Base-by-base conservation (phyloP, 2,113 vertebrate species). In the Dolichallabes microphthalmus region DNA sequence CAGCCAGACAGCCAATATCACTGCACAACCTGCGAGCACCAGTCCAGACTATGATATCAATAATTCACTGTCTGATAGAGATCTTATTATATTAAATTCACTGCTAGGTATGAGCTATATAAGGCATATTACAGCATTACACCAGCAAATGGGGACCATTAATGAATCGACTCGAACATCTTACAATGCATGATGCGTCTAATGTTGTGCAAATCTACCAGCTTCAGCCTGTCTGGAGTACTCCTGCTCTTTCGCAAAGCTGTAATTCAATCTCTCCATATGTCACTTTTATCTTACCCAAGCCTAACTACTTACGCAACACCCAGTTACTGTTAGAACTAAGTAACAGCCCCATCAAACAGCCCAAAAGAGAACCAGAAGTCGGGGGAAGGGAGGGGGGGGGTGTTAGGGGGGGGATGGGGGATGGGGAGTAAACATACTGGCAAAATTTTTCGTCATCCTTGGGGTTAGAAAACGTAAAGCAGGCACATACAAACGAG, bases 11-110 rank as follows among this genome's bases (percentile, higher is more conserved):
- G 45, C 82, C 87, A 82, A 86, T 82, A 86, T 77, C 79, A 81
- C 66, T 60, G 66, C 86, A 88, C 73, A 88, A 53, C 55, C 77
- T 82, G 88, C 78, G 68, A 75, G 73, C 30, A 76, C 64, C 78
- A 85, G 82, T 83, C 75, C 76, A 77, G 50, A 84, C 82, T 63
- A 53, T 73, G 60, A 84, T 53, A 88, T 88, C 87, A 88, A 86
- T 85, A 88, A 83, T 86, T 83, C 45, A 83, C 82, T 66, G 80
- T 57, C 78, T 82, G 74, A 85, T 75, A 69, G 61, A 74, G n/a
- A 68, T 74, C 76, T 71, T 80, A 79, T 79, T 60, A 79, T 79
- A 79, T 60, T 79, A 79, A 85, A 45, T 73, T 80, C 17, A 73
- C 30, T 71, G 30, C 19, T 69, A 83, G 58, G 55, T 81, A 74